Percentiles rank a stretch among this genome's conserved stretches.
phyloP scores from a whole-genome alignment of 2,113 vertebrate genomes.

The Panthera tigris region DNA sequence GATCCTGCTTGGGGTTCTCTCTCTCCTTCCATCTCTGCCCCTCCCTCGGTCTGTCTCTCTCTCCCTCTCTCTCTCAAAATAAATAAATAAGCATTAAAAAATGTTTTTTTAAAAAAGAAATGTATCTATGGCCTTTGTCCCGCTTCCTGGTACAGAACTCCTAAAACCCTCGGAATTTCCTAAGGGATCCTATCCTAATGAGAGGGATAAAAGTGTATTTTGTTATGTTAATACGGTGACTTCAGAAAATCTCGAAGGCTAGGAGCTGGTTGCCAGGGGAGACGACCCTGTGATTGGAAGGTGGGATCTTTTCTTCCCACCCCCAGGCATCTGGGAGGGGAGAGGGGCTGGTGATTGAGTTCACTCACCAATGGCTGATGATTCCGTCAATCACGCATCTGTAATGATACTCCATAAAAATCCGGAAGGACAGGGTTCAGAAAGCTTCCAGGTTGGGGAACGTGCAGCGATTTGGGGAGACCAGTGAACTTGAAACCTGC shows the following conservation, averaged over 20 bases:
- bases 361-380: background rate
- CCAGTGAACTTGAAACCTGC: fast-evolving
- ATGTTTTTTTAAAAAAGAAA: background rate
- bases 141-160: background rate
- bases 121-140: background rate
- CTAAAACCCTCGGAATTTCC: background rate
- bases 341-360: background rate
- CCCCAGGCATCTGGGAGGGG: background rate
- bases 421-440: too few relatives aligned
- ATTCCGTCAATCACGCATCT: too few relatives aligned
- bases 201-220: background rate
- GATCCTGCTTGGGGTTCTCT: too few relatives aligned
- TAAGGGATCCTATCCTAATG: background rate
- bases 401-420: background rate
- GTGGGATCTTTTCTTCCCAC: background rate
- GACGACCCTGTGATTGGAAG: background rate
- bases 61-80: too few relatives aligned
- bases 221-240: background rate
- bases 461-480: background rate
- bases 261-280: background rate
- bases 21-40: too few relatives aligned
- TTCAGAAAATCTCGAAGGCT: background rate
- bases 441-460: background rate
- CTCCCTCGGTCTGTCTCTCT: too few relatives aligned
- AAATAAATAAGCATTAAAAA: too few relatives aligned